Base-by-base conservation (phyloP, 2,888 invertebrate species). In the Diarsia mendica region DNA sequence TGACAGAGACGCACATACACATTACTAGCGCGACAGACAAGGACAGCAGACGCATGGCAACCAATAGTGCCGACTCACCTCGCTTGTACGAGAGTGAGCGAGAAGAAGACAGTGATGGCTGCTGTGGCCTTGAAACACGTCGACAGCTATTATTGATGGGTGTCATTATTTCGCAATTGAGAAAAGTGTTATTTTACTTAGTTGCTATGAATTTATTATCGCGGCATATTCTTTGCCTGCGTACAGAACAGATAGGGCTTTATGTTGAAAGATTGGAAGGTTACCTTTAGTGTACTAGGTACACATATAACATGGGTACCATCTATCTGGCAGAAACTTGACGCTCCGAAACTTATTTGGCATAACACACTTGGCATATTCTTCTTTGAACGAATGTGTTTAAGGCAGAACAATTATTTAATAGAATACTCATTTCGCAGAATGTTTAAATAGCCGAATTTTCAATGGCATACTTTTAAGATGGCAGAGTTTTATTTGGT, bases 121-220 rank as follows among this genome's bases (percentile, higher is more conserved):
- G 44, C 53, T 66, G 20, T 70, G 79, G 64, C 77, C 82, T 81
- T 81, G 69, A 82, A 81, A 70, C n/a, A 49, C 46, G 58, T 64
- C 48, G 49, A 48, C 49, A 15, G 66, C 58, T 72, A 58, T 70
- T 53, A 65, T 39, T 53, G 58, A 66, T 66, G 69, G 53, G 28
- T 71, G 71, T 68, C 61, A 68, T 81, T 72, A 77, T 72, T 81
- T 81, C 61, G 72, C 61, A 80, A 68, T 70, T 67, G 67, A 23
- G 15, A 53, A 67, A 67, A 60, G 51, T 60, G 18, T 60, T 55
- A 28, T 48, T 53, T 72, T 48, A 53, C 11, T 28, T 23, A 68
- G 39, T 71, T 23, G 28, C 28, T 75, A 75, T 8, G 46, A 23
- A 39, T 46, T 33, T 51, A 53, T 63, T 15, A 28, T 18, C 18